Conservation (phyloP, 2,797 vertebrate genomes). For the Poecilia wingei region DNA sequence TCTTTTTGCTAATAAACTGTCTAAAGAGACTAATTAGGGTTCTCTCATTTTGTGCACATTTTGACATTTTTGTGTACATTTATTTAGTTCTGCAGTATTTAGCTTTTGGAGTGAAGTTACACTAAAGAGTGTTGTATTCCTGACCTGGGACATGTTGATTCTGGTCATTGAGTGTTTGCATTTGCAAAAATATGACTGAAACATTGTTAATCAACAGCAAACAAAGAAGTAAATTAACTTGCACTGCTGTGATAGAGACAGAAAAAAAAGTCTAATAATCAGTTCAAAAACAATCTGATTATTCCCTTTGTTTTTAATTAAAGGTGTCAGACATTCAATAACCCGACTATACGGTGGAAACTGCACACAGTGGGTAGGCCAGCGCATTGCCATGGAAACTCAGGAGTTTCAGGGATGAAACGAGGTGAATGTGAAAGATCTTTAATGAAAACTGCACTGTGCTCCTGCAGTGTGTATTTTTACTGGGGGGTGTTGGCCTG, state of each 20-base stretch:
- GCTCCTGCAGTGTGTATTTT: slow-evolving; percentile 55
- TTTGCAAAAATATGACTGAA: slow-evolving; percentile 24
- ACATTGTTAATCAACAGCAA: slow-evolving; percentile 27
- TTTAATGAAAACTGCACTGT: slow-evolving; percentile 70
- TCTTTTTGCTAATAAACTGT: too few species aligned
- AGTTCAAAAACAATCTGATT: slow-evolving; percentile 32
- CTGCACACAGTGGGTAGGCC: slow-evolving; percentile 53
- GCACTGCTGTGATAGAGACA: slow-evolving; percentile 21
- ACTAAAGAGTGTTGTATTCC: slow-evolving; percentile 44
- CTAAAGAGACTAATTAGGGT: too few species aligned
- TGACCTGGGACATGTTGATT: slow-evolving; percentile 1
- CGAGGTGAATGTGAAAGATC: slow-evolving; percentile 65
- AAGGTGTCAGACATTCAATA: slow-evolving; percentile 64
- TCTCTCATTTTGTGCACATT: too few species aligned
- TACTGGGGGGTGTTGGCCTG: slow-evolving; percentile 54
- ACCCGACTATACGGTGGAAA: slow-evolving; percentile 52
- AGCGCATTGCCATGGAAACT: slow-evolving; percentile 74
- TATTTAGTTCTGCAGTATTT: too few species aligned
- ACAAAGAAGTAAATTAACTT: slow-evolving; percentile 23
- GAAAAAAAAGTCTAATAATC: slow-evolving; percentile 29
- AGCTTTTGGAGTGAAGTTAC: too few species aligned
- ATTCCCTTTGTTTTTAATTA: slow-evolving; percentile 64
- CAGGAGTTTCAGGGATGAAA: slow-evolving; percentile 63
- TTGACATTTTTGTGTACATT: too few species aligned
- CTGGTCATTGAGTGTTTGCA: slow-evolving; percentile 6